phyloP scores from a whole-genome alignment of 2,113 vertebrate species.

The Ardeotis arabs region DNA sequence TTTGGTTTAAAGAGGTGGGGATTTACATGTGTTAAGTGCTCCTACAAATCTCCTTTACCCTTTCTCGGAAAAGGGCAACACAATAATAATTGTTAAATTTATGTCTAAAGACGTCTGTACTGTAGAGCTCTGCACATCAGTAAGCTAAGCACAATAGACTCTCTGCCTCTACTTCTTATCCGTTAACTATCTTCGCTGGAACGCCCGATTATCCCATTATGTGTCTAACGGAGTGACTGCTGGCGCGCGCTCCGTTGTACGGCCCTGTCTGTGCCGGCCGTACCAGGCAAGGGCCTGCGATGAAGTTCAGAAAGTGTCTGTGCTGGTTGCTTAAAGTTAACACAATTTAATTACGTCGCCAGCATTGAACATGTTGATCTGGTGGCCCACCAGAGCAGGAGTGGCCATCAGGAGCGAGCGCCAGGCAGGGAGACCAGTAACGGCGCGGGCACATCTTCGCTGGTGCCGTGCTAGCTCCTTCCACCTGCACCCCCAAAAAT shows the following conservation, averaged over 20 bases:
- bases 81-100: conserved; percentile 78
- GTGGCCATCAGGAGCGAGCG: not conserved
- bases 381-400: not conserved
- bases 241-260: not conserved
- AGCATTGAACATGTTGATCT: rapidly evolving
- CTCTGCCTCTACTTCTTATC: conserved; percentile 28
- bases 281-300: not conserved
- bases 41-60: conserved; percentile 81
- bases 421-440: too few species aligned
- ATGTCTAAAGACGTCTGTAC: conserved; percentile 67
- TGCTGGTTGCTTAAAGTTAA: not conserved
- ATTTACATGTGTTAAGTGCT: conserved; percentile 76
- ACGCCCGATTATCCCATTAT: not conserved
- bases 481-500: not conserved
- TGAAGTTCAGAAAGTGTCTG: not conserved
- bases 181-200: not conserved
- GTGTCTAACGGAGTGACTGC: not conserved
- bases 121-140: conserved; percentile 57
- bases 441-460: not conserved
- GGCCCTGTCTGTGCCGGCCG: not conserved
- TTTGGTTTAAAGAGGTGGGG: conserved; percentile 70
- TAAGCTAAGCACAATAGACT: conserved; percentile 20
- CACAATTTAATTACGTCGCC: rapidly evolving
- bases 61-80: conserved; percentile 80
- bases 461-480: not conserved